Percentiles rank a stretch among this genome's conserved stretches.
Evolutionary conservation across 2,113 vertebrate species (phyloP).

Genomic region (Hemibagrus wyckioides): DNA sequence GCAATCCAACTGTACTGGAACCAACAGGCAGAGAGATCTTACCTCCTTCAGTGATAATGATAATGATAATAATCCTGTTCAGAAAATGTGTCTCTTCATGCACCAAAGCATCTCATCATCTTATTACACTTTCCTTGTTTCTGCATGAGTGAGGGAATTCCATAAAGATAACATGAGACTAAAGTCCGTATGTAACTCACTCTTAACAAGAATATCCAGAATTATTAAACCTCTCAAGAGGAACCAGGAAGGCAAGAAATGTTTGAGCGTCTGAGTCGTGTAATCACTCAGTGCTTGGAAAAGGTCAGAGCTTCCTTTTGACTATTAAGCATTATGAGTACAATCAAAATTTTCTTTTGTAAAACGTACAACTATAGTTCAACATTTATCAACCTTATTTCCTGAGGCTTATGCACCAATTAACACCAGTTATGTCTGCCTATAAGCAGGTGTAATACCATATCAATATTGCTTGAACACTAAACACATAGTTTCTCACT

Average conservation of each 20-base stretch:
- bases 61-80: conserved; percentile 15
- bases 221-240: conserved; percentile 1
- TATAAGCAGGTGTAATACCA: not conserved
- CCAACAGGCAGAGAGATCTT: not conserved
- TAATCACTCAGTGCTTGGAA: not conserved
- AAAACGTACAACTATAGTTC: not conserved
- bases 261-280: not conserved
- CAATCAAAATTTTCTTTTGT: not conserved
- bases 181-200: not conserved
- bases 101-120: not conserved
- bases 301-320: not conserved
- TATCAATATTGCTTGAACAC: not conserved
- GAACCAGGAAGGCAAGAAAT: not conserved
- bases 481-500: not conserved
- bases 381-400: not conserved
- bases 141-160: conserved; percentile 6
- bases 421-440: not conserved
- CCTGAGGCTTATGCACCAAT: not conserved
- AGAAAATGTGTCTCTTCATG: conserved; percentile 17
- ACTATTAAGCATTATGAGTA: not conserved
- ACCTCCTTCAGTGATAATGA: conserved; percentile 21
- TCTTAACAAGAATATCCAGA: conserved; percentile 3
- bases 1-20: not conserved
- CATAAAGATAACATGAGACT: conserved; percentile 2
- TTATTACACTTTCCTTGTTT: conserved; percentile 15